Conservation (phyloP, 2,888 invertebrate genomes). For the Leucophora obtusa region DNA sequence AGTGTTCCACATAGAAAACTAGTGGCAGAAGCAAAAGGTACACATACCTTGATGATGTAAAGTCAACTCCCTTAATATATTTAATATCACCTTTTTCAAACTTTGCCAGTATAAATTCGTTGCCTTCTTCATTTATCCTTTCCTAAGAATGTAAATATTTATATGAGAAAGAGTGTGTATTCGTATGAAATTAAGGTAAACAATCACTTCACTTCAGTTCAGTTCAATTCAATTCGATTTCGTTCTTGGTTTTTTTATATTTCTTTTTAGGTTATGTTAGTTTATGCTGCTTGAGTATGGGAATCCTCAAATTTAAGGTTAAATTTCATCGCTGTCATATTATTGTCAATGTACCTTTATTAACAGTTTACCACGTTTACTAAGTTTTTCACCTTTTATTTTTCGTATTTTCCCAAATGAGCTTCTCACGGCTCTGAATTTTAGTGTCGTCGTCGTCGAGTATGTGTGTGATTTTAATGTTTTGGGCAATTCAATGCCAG, state of each 20-base stretch:
- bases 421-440: constrained; percentile 49
- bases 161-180: constrained; percentile 2
- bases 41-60: constrained; percentile 17
- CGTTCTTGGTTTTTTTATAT: neutral
- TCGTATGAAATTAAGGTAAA: constrained; percentile 39
- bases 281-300: constrained; percentile 4
- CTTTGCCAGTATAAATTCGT: neutral
- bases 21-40: neutral
- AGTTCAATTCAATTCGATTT: constrained; percentile 34
- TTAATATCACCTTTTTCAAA: neutral
- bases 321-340: constrained; percentile 23
- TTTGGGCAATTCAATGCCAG: constrained; percentile 50
- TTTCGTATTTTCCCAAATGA: constrained; percentile 59
- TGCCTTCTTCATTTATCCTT: constrained; percentile 16
- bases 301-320: constrained; percentile 29
- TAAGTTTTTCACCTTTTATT: constrained; percentile 62
- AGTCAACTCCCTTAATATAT: constrained; percentile 8
- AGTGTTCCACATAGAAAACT: neutral
- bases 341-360: constrained; percentile 57
- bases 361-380: constrained; percentile 61
- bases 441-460: neutral
- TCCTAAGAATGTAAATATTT: constrained; percentile 21
- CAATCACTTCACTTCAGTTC: constrained; percentile 33
- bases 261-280: neutral
- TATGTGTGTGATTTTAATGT: constrained; percentile 33